phyloP scores from a whole-genome alignment of 2,888 invertebrate genomes.

The Fragum fragum region DNA sequence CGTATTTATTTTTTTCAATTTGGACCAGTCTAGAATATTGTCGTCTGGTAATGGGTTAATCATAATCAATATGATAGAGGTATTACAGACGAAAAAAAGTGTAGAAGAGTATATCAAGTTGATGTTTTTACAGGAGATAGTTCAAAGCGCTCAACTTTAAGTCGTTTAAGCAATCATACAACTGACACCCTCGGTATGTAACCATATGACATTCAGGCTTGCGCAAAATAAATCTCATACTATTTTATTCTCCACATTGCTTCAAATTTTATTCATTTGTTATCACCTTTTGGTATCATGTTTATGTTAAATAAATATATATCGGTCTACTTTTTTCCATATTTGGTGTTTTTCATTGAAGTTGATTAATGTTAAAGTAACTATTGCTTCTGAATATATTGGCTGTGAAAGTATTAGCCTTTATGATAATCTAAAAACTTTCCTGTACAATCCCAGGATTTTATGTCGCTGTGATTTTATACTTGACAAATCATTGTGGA shows the following conservation, averaged over 20 bases:
- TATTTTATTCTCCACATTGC: slow-evolving; percentile 24
- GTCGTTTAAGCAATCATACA: slow-evolving; percentile 67
- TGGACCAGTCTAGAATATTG: too few species aligned
- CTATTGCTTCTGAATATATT: too few species aligned
- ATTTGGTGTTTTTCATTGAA: not conserved
- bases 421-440: too few species aligned
- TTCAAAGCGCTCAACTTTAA: slow-evolving; percentile 51
- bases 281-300: slow-evolving; percentile 18
- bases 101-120: not conserved
- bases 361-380: too few species aligned
- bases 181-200: slow-evolving; percentile 61
- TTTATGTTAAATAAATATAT: not conserved
- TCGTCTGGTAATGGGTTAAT: too few species aligned
- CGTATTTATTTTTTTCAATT: too few species aligned
- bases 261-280: slow-evolving; percentile 5
- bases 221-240: slow-evolving; percentile 5
- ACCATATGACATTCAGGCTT: not conserved
- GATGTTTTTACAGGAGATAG: slow-evolving; percentile 61
- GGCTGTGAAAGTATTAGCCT: too few species aligned
- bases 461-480: too few species aligned
- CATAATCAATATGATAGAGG: too few species aligned
- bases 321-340: not conserved
- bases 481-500: too few species aligned
- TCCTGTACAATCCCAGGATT: too few species aligned
- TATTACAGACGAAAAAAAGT: too few species aligned